Conservation (phyloP, 1,140 invertebrate species). For the Oreohelix idahoensis region DNA sequence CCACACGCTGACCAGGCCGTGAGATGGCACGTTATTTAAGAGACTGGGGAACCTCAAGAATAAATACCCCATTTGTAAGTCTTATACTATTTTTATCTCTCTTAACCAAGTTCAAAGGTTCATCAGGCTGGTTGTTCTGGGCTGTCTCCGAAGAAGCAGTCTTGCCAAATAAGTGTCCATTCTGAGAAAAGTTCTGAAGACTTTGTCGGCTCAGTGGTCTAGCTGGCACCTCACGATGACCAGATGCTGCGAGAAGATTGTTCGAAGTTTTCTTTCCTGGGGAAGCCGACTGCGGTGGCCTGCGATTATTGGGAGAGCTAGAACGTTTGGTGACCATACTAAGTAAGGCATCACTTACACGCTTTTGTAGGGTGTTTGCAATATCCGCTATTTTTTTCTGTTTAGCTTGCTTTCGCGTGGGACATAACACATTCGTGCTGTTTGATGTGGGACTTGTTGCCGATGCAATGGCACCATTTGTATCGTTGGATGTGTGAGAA, state of each 20-base stretch:
- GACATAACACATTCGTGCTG: neutral
- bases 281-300: neutral
- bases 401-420: neutral
- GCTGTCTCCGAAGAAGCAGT: neutral
- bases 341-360: slow-evolving; percentile 1
- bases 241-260: slow-evolving; percentile 5
- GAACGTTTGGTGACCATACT: neutral
- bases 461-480: neutral
- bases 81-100: slow-evolving; percentile 12
- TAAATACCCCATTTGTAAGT: slow-evolving; percentile 4
- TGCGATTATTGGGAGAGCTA: neutral
- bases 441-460: neutral
- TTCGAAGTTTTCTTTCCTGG: neutral
- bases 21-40: no score
- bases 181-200: neutral
- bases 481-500: neutral
- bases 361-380: slow-evolving; percentile 39
- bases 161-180: neutral
- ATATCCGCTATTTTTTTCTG: slow-evolving; percentile 43
- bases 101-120: slow-evolving; percentile 41
- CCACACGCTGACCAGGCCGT: no score
- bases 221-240: neutral
- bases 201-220: neutral
- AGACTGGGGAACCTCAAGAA: neutral
- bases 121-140: slow-evolving; percentile 1